Conservation (phyloP, 2,888 invertebrate species). For the Cecidostiba fungosa region DNA sequence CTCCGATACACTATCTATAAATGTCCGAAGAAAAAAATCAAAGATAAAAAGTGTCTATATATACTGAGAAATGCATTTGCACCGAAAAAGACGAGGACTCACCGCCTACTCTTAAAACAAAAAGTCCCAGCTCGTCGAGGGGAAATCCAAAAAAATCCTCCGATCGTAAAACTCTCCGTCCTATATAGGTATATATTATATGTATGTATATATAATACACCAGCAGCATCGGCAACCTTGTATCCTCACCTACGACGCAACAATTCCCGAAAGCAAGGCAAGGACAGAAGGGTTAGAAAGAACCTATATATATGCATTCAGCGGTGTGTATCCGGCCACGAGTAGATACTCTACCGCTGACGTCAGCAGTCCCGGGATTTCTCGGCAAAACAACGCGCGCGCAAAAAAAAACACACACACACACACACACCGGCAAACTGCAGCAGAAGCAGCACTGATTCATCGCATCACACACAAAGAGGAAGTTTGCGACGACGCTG, state of each 20-base stretch:
- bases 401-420: constrained; percentile 13
- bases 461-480: constrained; percentile 2
- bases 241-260: neutral
- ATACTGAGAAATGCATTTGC: neutral
- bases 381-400: neutral
- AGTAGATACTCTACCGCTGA: constrained; percentile 40
- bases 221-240: neutral
- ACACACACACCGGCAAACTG: neutral
- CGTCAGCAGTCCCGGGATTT: constrained; percentile 45
- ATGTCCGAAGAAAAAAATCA: too few relatives aligned
- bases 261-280: constrained; percentile 49
- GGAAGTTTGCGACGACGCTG: too few relatives aligned
- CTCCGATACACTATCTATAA: too few relatives aligned
- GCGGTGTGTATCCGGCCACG: constrained; percentile 16
- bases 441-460: constrained; percentile 36
- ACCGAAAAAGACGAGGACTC: too few relatives aligned
- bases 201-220: too few relatives aligned
- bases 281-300: constrained; percentile 20
- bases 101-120: too few relatives aligned
- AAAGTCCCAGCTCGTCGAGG: neutral
- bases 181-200: too few relatives aligned
- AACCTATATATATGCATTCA: constrained; percentile 10
- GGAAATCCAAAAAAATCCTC: neutral
- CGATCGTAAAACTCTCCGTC: neutral
- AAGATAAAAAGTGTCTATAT: too few relatives aligned